These are phyloP conservation scores for Podarcis lilfordi DNA, from an alignment of 2,797 vertebrate genomes.

Conservation along the genomic window DNA sequence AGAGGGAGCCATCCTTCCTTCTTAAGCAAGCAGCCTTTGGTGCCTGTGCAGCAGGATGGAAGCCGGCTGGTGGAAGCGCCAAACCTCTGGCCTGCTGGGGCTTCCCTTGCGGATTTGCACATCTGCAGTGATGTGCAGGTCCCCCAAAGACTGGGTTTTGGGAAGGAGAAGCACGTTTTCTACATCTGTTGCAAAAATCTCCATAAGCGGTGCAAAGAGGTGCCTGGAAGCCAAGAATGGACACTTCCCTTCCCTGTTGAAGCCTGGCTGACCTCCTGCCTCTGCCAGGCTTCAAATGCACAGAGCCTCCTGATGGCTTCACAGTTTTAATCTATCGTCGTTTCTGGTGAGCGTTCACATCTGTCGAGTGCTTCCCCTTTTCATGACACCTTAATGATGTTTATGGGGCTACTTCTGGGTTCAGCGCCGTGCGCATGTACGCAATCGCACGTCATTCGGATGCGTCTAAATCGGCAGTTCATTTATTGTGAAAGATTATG, in stretches of 20 bases:
- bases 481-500: no score
- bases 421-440: no score
- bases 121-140: background rate
- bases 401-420: no score
- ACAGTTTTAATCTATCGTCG: background rate
- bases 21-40: background rate
- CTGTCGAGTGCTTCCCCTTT: no score
- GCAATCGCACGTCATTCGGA: no score
- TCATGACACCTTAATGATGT: no score
- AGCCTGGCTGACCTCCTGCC: background rate
- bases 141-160: background rate
- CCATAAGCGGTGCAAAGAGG: accelerated
- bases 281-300: accelerated
- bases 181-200: background rate
- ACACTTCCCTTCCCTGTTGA: accelerated
- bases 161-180: accelerated
- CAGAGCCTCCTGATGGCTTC: background rate
- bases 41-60: background rate
- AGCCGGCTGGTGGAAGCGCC: background rate
- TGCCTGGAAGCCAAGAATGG: background rate
- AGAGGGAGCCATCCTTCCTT: slow-evolving; percentile 57
- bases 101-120: background rate
- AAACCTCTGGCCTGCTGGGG: background rate
- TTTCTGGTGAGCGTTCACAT: background rate
- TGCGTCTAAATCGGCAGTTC: no score